Base-by-base conservation (phyloP, 2,888 invertebrate genomes). In the Ceramica pisi region DNA sequence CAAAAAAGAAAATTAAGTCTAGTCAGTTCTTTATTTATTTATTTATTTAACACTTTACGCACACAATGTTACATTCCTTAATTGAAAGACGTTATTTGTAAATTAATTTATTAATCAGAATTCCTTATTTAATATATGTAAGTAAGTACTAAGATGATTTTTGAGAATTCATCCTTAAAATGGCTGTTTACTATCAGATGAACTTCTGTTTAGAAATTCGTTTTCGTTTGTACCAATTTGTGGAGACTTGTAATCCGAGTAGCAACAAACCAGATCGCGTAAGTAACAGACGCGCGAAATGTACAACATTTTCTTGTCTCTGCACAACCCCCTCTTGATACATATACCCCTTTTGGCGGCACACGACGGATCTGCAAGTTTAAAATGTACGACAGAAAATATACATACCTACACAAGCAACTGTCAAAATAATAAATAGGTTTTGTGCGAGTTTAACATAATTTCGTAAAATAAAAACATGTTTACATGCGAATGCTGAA, bases 191-290 rank as follows among this genome's bases (percentile, higher is more conserved):
- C 14, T 41, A 14, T 41, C 41, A 16, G 41, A 41, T 41, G 41
- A 41, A 41, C 0, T 41, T 41, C 6, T 41, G 41, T 41, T 41
- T 14, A 16, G 41, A 41, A 41, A 5, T 41, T 41, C 41, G 14
- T 16, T 14, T 19, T 19, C 2, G 46, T 64, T 50, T 41, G 50
- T n/a, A 16, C 8, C 10, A 3, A 41, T 16, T 46, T 46, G 38
- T 10, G 57, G 70, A 10, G 41, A 44, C 31, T 19, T 51, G 2
- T 48, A 0, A 0, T 86, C 85, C 44, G 88, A 84, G 38, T 93
- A 94, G 73, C 94, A 94, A 72, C 94, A 94, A 12, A 94, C 94
- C 16, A 91, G 80, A 68, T 93, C 93, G 0, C 83, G 83, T 2
- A 60, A 66, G 72, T 93, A 93, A 73, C 94, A 94, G 0, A 85